A percentile compares a stretch with the other conserved stretches of the same genome.
phyloP scores from a whole-genome alignment of 2,888 invertebrate species.

The Bellardia pandia region DNA sequence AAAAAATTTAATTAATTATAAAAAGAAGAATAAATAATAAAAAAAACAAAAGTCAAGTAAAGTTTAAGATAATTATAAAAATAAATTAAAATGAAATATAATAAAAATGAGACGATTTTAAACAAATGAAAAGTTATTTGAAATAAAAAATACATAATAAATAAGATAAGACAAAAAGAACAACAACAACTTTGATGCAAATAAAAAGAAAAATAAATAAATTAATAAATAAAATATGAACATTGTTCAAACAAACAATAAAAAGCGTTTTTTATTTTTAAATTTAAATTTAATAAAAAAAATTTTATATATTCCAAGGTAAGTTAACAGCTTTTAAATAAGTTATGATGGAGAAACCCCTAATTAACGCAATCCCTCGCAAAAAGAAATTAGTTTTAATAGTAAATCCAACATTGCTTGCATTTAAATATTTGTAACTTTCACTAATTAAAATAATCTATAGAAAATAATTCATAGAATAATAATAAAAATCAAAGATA shows the following conservation, averaged over 20 bases:
- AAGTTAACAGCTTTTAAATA: neutral
- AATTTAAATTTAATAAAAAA: too few species aligned
- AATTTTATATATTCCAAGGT: too few species aligned
- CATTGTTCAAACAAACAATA: slow-evolving; percentile 80
- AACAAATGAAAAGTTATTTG: slow-evolving; percentile 68
- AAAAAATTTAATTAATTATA: slow-evolving; percentile 44
- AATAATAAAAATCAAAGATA: too few species aligned
- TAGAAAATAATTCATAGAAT: too few species aligned
- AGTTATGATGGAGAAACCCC: too few species aligned
- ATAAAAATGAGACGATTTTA: slow-evolving; percentile 68
- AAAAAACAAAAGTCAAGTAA: slow-evolving; percentile 66
- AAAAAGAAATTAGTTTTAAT: too few species aligned
- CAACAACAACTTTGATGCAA: slow-evolving; percentile 72
- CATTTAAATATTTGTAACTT: too few species aligned
- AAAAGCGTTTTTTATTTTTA: slow-evolving; percentile 32
- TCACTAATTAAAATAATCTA: too few species aligned
- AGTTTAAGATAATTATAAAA: slow-evolving; percentile 66
- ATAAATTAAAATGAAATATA: slow-evolving; percentile 45
- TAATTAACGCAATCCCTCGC: too few species aligned
- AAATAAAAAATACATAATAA: slow-evolving; percentile 56
- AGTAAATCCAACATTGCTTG: too few species aligned
- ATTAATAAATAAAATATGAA: slow-evolving; percentile 81
- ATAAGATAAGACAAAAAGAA: slow-evolving; percentile 44
- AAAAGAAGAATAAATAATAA: slow-evolving; percentile 51
- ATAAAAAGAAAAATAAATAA: slow-evolving; percentile 75